These are phyloP conservation scores for Thunnus maccoyii DNA, from an alignment of 2,113 vertebrate genomes.

Conservation along the genomic window DNA sequence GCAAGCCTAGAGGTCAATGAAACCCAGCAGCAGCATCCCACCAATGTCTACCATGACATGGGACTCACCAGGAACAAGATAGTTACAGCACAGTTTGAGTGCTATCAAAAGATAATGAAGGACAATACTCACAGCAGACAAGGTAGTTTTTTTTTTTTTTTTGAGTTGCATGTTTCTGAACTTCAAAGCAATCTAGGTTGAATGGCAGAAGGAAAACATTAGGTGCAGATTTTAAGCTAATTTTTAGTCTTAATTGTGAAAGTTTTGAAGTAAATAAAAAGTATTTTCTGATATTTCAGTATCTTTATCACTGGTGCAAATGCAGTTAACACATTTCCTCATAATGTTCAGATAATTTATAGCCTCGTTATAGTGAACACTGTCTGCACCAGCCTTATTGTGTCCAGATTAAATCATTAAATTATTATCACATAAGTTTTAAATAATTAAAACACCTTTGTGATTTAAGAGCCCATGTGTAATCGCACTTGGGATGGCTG, in stretches of 20 bases:
- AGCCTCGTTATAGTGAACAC: no score
- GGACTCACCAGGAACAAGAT: constrained; percentile 92
- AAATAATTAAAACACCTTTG: not conserved
- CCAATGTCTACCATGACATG: constrained; percentile 82
- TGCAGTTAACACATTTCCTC: no score
- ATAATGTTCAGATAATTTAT: no score
- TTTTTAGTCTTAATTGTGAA: not conserved
- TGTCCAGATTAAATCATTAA: no score
- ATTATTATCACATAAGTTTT: no score
- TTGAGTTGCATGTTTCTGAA: not conserved
- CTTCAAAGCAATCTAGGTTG: not conserved
- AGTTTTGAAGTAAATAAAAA: no score
- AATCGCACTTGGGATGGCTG: constrained; percentile 98
- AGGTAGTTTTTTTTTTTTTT: constrained; percentile 57
- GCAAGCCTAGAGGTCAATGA: constrained; percentile 84
- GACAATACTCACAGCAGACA: constrained; percentile 72
- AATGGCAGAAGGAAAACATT: not conserved
- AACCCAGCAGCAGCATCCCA: constrained; percentile 72
- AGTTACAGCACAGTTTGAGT: constrained; percentile 96
- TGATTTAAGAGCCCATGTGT: constrained; percentile 86
- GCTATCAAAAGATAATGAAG: constrained; percentile 97
- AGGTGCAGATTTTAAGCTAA: not conserved
- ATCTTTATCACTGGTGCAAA: no score
- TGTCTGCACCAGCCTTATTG: no score
- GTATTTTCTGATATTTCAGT: no score